Percentiles rank a stretch among this genome's conserved stretches.
These are phyloP conservation scores for Thomomys bottae DNA, from an alignment of 2,113 vertebrate genomes.

Conservation along the genomic window DNA sequence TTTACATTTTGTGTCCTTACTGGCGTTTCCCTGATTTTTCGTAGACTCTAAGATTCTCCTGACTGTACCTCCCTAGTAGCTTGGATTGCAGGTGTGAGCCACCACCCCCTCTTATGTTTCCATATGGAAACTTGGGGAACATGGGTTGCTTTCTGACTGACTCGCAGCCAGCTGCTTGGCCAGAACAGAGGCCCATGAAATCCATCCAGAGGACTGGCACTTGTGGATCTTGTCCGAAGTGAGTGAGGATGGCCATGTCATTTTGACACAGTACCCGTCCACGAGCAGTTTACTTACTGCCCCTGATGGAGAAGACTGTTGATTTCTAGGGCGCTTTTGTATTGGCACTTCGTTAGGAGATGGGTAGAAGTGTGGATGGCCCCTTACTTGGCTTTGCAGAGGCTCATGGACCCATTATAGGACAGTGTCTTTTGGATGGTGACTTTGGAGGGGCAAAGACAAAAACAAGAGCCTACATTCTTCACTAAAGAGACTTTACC, in stretches of 20 bases:
- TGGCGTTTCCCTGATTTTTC: no score
- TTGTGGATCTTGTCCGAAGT: fast-evolving
- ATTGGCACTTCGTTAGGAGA: no score
- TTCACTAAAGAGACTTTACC: not conserved
- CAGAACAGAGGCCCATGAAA: not conserved
- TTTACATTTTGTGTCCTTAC: no score
- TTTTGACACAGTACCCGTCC: not conserved
- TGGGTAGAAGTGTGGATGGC: no score
- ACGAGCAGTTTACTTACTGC: not conserved
- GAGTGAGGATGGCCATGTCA: no score
- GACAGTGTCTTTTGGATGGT: not conserved
- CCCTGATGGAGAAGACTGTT: not conserved
- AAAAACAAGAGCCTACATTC: not conserved
- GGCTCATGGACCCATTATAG: not conserved
- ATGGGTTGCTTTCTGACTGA: not conserved
- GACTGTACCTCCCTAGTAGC: no score
- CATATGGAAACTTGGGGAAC: not conserved
- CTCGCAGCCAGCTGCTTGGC: not conserved
- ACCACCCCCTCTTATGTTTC: not conserved
- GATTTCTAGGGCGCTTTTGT: not conserved
- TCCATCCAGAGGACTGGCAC: no score
- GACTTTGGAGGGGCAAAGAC: not conserved
- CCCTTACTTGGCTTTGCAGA: fast-evolving
- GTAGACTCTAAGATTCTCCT: no score
- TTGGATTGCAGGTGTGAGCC: no score